Base-by-base conservation (phyloP, 2,797 vertebrate genomes). In the Bovichtus variegatus region DNA sequence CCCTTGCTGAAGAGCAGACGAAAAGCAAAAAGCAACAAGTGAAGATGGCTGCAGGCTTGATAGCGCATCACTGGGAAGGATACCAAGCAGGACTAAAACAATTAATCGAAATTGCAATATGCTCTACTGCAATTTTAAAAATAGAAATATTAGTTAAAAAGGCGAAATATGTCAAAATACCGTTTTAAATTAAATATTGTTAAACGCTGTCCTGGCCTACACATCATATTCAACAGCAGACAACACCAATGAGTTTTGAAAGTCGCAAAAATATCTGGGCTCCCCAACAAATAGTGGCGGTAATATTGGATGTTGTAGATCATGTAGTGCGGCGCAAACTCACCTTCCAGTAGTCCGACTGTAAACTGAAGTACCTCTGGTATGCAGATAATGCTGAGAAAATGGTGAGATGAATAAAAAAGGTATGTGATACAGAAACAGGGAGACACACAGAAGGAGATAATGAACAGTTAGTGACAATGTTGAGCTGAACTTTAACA, bases 361-460 rank as follows among this genome's bases (percentile, higher is more conserved):
- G 97, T 97, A 98, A 98, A 98, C 96, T 97, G 97, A 97, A 99
- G 97, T 99, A 98, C 95, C 97, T 97, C 97, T 99, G 98, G 96
- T 99, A 99, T 95, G 97, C 98, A 93, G 97, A 99, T 97, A 99
- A 97, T 96, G 98, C 98, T 99, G 94, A 78, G 91, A 85, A 90
- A 86, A 91, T 87, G 27, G 25, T 51, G 53, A 78, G 68, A 67
- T 74, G 71, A 87, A 78, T 72, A 92, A 87, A 68, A 90, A 76
- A 92, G n/a, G n/a, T n/a, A 91, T 5, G 53, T 53, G 66, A 85
- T 62, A 73, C 66, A 76, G 86, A 72, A n/a, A 72, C 5, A 58
- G 51, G 34, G 27, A 75, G 15, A 46, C 29, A 54, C 9, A 78
- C 1, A 64, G 13, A 21, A 40, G 49, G 18, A 57, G n/a, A 60